phyloP scores from a whole-genome alignment of 2,113 vertebrate species.

The Alethe diademata region DNA sequence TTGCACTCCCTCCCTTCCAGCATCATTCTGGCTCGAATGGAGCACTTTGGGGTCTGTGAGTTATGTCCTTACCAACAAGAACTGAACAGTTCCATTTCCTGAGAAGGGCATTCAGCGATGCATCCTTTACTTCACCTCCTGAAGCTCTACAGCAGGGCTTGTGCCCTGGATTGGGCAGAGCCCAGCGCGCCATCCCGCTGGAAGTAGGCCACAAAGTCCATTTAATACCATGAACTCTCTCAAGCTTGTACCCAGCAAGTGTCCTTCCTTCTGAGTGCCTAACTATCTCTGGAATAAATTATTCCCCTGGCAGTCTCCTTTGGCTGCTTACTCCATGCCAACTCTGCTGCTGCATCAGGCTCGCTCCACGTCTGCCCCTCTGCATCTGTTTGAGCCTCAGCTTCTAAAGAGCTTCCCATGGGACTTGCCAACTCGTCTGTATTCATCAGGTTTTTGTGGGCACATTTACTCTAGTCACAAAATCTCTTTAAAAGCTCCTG shows the following conservation, averaged over 20 bases:
- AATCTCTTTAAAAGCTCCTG: background rate
- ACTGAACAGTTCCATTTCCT: background rate
- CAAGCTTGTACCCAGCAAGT: background rate
- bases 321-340: background rate
- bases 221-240: background rate
- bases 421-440: background rate
- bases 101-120: background rate
- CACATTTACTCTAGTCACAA: background rate
- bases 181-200: accelerated
- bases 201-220: background rate
- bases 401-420: background rate
- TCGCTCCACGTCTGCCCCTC: background rate
- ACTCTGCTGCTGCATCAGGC: background rate
- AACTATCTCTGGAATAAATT: conserved; percentile 15
- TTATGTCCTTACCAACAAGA: background rate
- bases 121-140: background rate
- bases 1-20: background rate
- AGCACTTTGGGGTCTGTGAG: background rate
- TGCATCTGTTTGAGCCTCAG: background rate
- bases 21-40: background rate
- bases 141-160: background rate
- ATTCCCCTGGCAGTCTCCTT: background rate
- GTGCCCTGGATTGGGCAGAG: background rate
- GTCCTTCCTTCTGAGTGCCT: background rate
- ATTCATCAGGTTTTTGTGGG: background rate